Conservation (phyloP, 1,140 invertebrate genomes). For the Heliconius melpomene region DNA sequence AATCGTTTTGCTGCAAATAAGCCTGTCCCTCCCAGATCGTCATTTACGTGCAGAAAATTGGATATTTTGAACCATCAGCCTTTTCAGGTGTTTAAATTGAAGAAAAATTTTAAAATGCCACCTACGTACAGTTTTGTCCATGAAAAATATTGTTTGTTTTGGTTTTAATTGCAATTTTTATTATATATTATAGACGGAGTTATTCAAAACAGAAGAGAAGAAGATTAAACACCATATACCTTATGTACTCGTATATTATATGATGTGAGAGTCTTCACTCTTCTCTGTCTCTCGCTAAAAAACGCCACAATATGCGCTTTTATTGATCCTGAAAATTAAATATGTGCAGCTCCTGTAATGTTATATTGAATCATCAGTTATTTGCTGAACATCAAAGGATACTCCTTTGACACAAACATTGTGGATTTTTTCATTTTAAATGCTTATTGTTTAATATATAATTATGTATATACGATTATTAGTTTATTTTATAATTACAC, state of each 20-base stretch:
- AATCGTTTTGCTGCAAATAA: constrained; percentile 31
- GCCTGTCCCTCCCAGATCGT: constrained; percentile 26
- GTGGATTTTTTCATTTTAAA: not conserved
- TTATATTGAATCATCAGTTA: constrained; percentile 11
- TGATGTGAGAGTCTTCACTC: no score
- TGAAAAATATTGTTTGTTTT: no score
- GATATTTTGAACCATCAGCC: constrained; percentile 23
- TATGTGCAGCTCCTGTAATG: not conserved
- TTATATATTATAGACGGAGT: no score
- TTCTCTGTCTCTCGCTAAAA: no score
- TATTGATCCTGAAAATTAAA: not conserved
- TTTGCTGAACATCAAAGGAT: constrained; percentile 5
- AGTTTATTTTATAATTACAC: no score
- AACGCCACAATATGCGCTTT: not conserved
- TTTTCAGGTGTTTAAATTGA: constrained; percentile 13
- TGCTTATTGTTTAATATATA: no score
- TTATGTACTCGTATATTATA: no score
- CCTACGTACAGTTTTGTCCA: no score
- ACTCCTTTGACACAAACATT: not conserved
- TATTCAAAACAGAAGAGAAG: no score
- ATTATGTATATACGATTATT: not conserved
- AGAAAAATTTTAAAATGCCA: not conserved
- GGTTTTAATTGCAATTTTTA: no score
- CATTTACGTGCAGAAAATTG: constrained; percentile 27
- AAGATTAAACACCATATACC: no score